Base-by-base conservation (phyloP, 2,888 invertebrate genomes). In the Phyto melanocephala region DNA sequence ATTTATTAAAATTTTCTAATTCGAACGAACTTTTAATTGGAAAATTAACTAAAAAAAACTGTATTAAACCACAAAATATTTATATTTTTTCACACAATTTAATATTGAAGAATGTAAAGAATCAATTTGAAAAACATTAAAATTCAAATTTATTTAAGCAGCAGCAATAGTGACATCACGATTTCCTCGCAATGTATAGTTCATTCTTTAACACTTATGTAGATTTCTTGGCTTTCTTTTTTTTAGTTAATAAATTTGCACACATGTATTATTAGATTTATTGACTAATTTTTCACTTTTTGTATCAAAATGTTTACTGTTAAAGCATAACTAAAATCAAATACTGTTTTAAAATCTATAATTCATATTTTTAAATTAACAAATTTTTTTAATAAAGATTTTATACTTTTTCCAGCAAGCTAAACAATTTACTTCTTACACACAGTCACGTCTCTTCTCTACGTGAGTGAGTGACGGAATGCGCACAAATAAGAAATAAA, bases 381-480 rank as follows among this genome's bases (percentile, higher is more conserved):
- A 63, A 40, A 40, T 40, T 65, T 15, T 47, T 37, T 50, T 13
- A 56, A 40, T 1, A 74, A 40, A 50, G 33, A 13, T 40, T 28
- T 63, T 58, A 54, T 63, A 68, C 42, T 65, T 77, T 65, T 8
- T 60, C 50, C 35, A 22, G 60, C 68, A 42, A 71, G 76, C 35
- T 6, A 76, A 67, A 67, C 17, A 56, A 42, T 42, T 22, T 15
- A 35, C 10, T 65, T 68, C 2, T 60, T 58, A 22, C 54, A 70
- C 79, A 82, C 81, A 70, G 62, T 22, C 82, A 81, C 84, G 82
- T 84, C 84, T 80, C 81, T 80, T 80, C 81, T 80, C 80, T 37
- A 54, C 85, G 85, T 83, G 85, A 85, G 85, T 84, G 85, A 86
- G 86, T 86, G 86, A 85, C 85, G 87, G 87, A 87, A 87, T 87